These are phyloP conservation scores for Cromileptes altivelis DNA, from an alignment of 2,113 vertebrate genomes.

Conservation along the genomic window DNA sequence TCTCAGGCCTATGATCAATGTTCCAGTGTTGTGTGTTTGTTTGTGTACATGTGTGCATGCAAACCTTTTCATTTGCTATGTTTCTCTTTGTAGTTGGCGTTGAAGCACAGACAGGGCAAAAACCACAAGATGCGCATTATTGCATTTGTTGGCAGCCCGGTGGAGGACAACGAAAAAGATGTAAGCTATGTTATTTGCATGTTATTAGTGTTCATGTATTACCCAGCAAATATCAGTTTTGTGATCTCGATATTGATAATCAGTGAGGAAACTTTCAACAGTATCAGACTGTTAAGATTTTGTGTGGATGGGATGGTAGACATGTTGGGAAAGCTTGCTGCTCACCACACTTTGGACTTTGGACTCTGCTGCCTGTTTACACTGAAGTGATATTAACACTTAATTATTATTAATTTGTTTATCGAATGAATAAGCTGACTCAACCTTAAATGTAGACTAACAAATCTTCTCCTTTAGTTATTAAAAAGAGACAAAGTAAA, in stretches of 20 bases:
- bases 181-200: slow-evolving; percentile 83
- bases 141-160: slow-evolving; percentile 95
- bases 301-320: not conserved
- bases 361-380: not conserved
- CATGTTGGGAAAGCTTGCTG: not conserved
- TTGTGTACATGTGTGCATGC: too few relatives aligned
- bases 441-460: not conserved
- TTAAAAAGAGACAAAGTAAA: too few relatives aligned
- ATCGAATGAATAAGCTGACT: not conserved
- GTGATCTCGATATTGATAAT: not conserved
- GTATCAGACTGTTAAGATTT: not conserved
- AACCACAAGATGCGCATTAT: slow-evolving; percentile 99
- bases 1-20: too few relatives aligned
- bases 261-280: not conserved
- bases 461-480: too few relatives aligned
- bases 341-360: not conserved
- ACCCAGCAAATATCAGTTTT: not conserved
- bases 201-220: not conserved
- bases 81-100: slow-evolving; percentile 86
- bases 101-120: slow-evolving; percentile 97
- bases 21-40: too few relatives aligned
- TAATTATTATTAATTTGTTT: not conserved
- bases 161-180: slow-evolving; percentile 95
- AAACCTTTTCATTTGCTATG: not conserved
- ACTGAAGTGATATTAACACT: not conserved